Evolutionary conservation across 2,797 vertebrate genomes (phyloP).

Genomic region (Erpetoichthys calabaricus): DNA sequence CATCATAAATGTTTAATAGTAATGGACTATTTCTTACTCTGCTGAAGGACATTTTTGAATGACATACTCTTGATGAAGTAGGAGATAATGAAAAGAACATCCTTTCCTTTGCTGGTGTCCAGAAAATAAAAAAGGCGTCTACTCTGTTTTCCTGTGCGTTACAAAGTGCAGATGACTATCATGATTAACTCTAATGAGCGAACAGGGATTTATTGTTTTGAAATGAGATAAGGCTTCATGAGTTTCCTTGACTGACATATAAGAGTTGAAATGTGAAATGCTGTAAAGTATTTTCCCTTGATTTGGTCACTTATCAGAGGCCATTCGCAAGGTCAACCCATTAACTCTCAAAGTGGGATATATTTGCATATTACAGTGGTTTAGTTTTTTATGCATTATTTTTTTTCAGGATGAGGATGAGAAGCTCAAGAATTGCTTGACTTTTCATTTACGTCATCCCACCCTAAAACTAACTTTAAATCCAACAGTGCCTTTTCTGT

Average conservation of each 20-base stretch:
- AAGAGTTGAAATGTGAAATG: slow-evolving; percentile 21
- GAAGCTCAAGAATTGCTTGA: slow-evolving; percentile 45
- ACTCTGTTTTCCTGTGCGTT: slow-evolving; percentile 35
- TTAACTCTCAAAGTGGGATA: background rate
- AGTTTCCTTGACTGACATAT: slow-evolving; percentile 36
- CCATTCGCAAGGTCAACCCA: background rate
- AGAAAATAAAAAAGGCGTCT: slow-evolving; percentile 11
- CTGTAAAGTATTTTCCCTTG: background rate
- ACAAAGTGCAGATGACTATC: slow-evolving; percentile 53
- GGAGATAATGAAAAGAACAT: slow-evolving; percentile 42
- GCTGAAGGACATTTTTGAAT: slow-evolving; percentile 16
- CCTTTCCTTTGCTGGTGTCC: slow-evolving; percentile 35
- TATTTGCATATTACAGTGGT: background rate
- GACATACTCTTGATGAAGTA: slow-evolving; percentile 28
- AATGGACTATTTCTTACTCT: background rate
- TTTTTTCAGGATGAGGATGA: slow-evolving; percentile 11
- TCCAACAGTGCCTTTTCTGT: slow-evolving; percentile 72
- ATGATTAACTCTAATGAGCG: slow-evolving; percentile 55
- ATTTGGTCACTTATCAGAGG: background rate
- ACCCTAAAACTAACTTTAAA: slow-evolving; percentile 24
- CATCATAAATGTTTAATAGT: slow-evolving; percentile 13
- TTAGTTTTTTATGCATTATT: background rate
- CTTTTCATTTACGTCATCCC: slow-evolving; percentile 26
- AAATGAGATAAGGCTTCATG: slow-evolving; percentile 44
- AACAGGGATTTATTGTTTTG: slow-evolving; percentile 54